A percentile compares a stretch with the other conserved stretches of the same genome.
Conservation (phyloP, 2,113 vertebrate species). For the Prunella fulvescens region DNA sequence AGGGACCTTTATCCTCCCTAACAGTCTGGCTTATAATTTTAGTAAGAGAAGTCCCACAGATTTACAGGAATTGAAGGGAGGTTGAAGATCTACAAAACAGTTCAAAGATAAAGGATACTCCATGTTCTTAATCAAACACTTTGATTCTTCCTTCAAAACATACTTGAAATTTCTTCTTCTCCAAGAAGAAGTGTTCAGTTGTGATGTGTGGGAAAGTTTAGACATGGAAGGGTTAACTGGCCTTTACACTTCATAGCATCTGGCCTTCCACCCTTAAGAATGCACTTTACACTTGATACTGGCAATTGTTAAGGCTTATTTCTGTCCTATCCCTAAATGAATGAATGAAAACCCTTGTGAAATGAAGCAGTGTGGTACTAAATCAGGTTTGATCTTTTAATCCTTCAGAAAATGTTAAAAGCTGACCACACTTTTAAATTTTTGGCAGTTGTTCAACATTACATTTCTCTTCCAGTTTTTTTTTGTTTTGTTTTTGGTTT, state of each 20-base stretch:
- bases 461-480: neutral
- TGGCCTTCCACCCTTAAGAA: neutral
- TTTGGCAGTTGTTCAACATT: constrained; percentile 8
- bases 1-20: neutral
- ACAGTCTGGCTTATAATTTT: neutral
- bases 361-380: neutral
- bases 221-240: neutral
- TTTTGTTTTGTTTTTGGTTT: too few species aligned
- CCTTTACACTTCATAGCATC: neutral
- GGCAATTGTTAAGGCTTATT: neutral
- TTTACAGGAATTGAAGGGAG: neutral
- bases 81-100: neutral
- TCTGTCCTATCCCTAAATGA: neutral
- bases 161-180: neutral
- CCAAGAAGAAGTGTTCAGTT: neutral
- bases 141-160: neutral
- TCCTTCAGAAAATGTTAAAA: neutral
- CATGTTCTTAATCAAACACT: neutral
- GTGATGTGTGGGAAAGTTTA: neutral
- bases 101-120: neutral
- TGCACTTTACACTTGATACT: neutral
- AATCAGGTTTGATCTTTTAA: constrained; percentile 21
- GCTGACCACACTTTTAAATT: neutral
- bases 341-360: neutral
- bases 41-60: neutral